Base-by-base conservation (phyloP, 2,888 invertebrate species). In the Tachina grossa region DNA sequence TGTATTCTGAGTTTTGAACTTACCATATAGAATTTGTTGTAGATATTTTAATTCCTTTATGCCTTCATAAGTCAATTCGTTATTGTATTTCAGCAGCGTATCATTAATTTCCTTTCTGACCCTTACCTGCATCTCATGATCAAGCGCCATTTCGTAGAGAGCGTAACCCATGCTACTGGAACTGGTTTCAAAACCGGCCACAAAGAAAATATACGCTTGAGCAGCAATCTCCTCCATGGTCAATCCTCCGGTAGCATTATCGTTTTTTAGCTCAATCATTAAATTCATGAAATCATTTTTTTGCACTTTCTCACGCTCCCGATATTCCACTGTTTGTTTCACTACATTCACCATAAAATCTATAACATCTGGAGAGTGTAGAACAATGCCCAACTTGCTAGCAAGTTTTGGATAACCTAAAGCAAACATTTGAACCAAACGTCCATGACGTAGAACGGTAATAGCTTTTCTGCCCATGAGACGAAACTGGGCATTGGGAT, bases 181-280 rank as follows among this genome's bases (percentile, higher is more conserved):
- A 16, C 94, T 94, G 0, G 94, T 94, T 89, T 94, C 94, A 68
- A 93, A 94, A 3, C 94, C 94, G 16, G 94, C 94, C 31, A 92
- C 83, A 77, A 94, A 94, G 88, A 95, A 94, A 3, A 94, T 90
- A 49, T 94, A 93, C 9, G 94, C 93, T 84, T 95, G 94, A 0
- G 94, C 93, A 0, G 93, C 92, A 1, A 95, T 89, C 69, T 94
- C 89, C 10, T 93, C 92, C n/a, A 94, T 90, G 4, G 93, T 91
- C 3, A 94, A 89, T 0, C 90, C 90, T 0, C 88, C 89, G 0
- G 51, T 63, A 1, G 84, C 88, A 19, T 79, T 83, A 0, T 78
- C 81, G 6, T 89, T 87, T 84, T 93, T 91, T n/a, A 93, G 90
- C 84, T 93, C 93, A 90, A 94, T 93, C 11, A 94, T 88, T 2